Evolutionary conservation across 2,113 vertebrate species (phyloP).

Genomic region (Elephantulus edwardii): DNA sequence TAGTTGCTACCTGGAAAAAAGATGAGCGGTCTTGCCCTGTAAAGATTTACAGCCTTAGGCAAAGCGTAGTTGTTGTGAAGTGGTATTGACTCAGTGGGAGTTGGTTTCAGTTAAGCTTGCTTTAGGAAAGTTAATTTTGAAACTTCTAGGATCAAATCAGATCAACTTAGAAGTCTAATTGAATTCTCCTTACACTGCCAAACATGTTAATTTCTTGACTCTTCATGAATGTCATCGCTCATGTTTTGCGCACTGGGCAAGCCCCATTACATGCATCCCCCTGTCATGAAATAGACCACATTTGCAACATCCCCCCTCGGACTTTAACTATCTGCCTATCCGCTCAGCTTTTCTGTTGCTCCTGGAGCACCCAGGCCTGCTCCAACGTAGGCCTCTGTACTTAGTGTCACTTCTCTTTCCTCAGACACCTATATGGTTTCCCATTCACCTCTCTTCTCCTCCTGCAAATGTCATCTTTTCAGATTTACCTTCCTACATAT

Average conservation of each 20-base stretch:
- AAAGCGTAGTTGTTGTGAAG: too few relatives aligned
- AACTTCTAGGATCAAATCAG: background rate
- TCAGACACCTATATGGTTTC: background rate
- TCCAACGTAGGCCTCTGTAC: background rate
- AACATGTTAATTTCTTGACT: background rate
- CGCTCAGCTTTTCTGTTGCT: background rate
- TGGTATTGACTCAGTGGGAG: too few relatives aligned
- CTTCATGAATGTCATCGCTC: background rate
- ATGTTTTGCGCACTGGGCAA: background rate
- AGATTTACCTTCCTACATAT: background rate
- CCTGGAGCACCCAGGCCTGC: background rate
- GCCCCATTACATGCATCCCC: background rate
- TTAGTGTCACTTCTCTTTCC: background rate
- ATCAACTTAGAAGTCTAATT: background rate
- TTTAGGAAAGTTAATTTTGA: background rate
- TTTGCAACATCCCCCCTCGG: too few relatives aligned
- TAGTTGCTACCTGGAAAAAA: too few relatives aligned
- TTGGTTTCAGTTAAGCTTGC: background rate
- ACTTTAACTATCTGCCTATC: background rate
- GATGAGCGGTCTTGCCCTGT: too few relatives aligned
- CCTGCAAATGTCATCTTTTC: background rate
- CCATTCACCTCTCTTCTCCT: background rate
- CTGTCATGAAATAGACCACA: too few relatives aligned
- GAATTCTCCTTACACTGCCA: background rate
- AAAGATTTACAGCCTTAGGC: too few relatives aligned